Base-by-base conservation (phyloP, 2,888 invertebrate species). In the Allygus modestus region DNA sequence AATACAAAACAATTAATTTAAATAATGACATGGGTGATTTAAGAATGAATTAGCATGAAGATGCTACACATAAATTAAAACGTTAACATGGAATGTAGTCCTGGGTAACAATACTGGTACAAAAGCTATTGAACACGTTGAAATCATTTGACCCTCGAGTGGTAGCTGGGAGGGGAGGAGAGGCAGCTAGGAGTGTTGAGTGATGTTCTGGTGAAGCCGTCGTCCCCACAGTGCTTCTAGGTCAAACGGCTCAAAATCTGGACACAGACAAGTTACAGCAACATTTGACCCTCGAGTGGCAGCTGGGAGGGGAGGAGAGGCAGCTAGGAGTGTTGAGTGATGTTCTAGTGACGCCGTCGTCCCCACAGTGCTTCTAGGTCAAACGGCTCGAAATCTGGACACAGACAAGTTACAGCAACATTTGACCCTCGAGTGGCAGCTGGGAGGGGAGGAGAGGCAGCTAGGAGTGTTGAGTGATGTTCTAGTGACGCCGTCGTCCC, bases 231-330 rank as follows among this genome's bases (percentile, higher is more conserved):
- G 88, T 11, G 87, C 87, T 65, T 88, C 88, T 46, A 88, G 84
- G 84, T 88, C 88, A 84, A 88, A 88, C 65, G 88, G 88, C 88
- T 87, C 86, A 85, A 88, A 88, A 85, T 87, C 88, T 88, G 85
- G 77, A 87, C 2, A 37, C 37, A 37, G n/a, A n/a, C n/a, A n/a
- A n/a, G n/a, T n/a, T n/a, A n/a, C n/a, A n/a, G n/a, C n/a, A n/a
- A n/a, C 28, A 51, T 33, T 41, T 2, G 0, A 17, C 2, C 17
- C 33, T 1, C n/a, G 33, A 69, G 69, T 28, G 2, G 31, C 7
- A 31, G 51, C 15, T 23, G 37, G 58, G 5, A 9, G 51, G 15
- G 20, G 73, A 31, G 37, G 5, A 9, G 51, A 23, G 23, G 54
- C 41, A 84, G 65, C 77, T 84, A 86, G 28, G 85, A 81, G 71